Percentiles rank a stretch among this genome's conserved stretches.
These are phyloP conservation scores for Phytoseiulus persimilis DNA, from an alignment of 2,888 invertebrate species.

Conservation along the genomic window DNA sequence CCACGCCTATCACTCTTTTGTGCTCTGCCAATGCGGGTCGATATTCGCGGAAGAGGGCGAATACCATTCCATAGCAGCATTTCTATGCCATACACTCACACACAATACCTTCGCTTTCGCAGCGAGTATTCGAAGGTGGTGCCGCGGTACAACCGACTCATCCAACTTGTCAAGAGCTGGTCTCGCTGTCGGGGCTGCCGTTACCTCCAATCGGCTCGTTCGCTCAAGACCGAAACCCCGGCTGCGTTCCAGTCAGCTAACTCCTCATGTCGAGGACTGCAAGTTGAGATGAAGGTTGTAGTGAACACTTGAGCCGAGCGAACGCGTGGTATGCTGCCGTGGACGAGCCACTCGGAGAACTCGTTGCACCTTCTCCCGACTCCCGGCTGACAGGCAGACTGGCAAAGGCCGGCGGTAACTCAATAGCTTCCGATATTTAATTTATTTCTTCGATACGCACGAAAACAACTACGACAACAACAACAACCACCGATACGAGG, in stretches of 20 bases:
- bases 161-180: too few relatives aligned
- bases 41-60: background rate
- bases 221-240: too few relatives aligned
- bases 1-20: background rate
- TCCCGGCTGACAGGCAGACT: background rate
- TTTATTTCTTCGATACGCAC: slow-evolving; percentile 37
- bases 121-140: background rate
- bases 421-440: slow-evolving; percentile 38
- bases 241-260: too few relatives aligned
- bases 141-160: background rate
- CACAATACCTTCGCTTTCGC: background rate
- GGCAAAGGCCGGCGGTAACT: slow-evolving; percentile 10
- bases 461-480: slow-evolving; percentile 15
- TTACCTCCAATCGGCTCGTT: too few relatives aligned
- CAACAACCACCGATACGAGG: slow-evolving; percentile 22
- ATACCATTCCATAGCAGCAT: slow-evolving; percentile 5
- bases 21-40: background rate
- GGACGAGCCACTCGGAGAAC: background rate
- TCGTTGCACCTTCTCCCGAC: background rate
- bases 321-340: background rate
- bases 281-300: too few relatives aligned
- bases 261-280: too few relatives aligned
- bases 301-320: background rate
- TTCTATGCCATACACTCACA: background rate
- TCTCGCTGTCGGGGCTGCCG: too few relatives aligned